Base-by-base conservation (phyloP, 2,888 invertebrate species). In the Smittia sp. region DNA sequence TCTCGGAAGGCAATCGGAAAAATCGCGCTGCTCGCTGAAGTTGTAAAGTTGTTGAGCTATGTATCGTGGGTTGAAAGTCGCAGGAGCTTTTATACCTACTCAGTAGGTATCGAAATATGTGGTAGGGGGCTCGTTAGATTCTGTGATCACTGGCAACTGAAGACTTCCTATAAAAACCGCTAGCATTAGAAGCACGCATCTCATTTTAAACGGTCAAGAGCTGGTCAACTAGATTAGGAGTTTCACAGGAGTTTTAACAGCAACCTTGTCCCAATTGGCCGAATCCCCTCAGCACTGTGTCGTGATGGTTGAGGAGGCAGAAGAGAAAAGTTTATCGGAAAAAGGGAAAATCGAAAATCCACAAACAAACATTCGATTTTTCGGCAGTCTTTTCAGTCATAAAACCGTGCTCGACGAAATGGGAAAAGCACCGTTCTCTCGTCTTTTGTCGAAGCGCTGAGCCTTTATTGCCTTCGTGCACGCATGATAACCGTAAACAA, bases 401-500 rank as follows among this genome's bases (percentile, higher is more conserved):
- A 72, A 72, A 72, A 72, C 54, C 72, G 62, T 62, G 62, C 62
- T 25, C 72, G 62, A 38, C 38, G 54, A 62, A 72, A 52, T 54
- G 46, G 32, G 38, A 70, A 32, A 52, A 69, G 20, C 24, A 13
- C 41, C 11, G 32, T 39, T 22, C n/a, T 20, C 25, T 68, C 46
- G 11, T 11, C n/a, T 63, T 27, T 63, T 63, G 11, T 63, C 22
- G 58, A 27, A n/a, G 58, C 6, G 9, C 58, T 58, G 20, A 58
- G 58, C 4, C 54, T 72, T 72, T 72, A 72, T 72, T 72, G 62
- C 72, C 22, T 15, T 62, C 62, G 27, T 38, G 39, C 72, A 72
- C 72, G 72, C 72, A 72, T 62, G 69, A 70, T 70, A 70, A 62
- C 62, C 72, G 38, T 39, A 72, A 62, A 62, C 72, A 62, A 58